These are phyloP conservation scores for Pangasius mekongensis DNA, from an alignment of 2,797 vertebrate species.

Conservation along the genomic window DNA sequence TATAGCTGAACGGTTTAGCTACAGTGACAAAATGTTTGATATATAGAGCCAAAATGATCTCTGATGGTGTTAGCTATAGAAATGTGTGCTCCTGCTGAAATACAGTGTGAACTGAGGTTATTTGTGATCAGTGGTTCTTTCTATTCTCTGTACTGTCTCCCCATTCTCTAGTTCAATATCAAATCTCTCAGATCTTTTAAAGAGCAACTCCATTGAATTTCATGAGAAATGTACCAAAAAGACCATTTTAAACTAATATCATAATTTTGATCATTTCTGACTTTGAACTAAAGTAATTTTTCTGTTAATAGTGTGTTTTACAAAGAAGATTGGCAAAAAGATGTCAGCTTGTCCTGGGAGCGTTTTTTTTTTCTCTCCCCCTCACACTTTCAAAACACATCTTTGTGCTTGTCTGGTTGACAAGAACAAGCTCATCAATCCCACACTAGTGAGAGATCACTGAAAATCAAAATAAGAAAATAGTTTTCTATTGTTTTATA, in stretches of 20 bases:
- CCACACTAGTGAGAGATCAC: no score
- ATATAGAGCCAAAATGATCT: not conserved
- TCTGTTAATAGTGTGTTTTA: not conserved
- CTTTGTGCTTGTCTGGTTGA: no score
- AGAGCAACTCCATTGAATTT: not conserved
- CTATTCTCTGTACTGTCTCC: not conserved
- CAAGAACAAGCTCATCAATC: no score
- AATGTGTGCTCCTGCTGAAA: not conserved
- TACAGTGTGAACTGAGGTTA: not conserved
- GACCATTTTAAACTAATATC: not conserved
- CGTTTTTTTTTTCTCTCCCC: not conserved
- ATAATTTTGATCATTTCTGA: not conserved
- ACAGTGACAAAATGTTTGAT: not conserved
- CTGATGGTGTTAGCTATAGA: not conserved
- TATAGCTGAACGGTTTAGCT: not conserved
- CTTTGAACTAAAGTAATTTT: not conserved
- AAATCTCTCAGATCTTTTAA: not conserved
- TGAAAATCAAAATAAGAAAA: no score
- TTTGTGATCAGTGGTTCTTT: not conserved
- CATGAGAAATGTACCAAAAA: not conserved
- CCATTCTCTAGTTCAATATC: not conserved
- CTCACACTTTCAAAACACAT: no score
- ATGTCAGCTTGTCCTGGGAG: not conserved
- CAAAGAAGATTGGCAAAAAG: not conserved
- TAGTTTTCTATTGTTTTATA: no score